Evolutionary conservation across 2,888 invertebrate species (phyloP).

Genomic region (Lasiommata megera): DNA sequence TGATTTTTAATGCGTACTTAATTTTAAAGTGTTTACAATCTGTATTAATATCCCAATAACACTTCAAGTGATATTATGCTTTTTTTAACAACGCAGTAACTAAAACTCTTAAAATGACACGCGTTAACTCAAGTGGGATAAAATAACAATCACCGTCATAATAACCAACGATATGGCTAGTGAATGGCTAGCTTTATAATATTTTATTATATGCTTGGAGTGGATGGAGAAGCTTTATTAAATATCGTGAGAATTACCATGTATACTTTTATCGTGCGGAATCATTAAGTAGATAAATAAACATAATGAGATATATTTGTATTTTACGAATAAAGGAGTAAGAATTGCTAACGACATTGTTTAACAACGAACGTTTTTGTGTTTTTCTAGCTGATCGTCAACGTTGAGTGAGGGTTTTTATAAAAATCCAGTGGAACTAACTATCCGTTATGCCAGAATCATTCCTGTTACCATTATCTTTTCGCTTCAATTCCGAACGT

Average conservation of each 20-base stretch:
- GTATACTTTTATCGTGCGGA: not conserved
- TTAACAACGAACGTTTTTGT: no score
- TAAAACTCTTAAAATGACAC: constrained; percentile 51
- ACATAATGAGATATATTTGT: not conserved
- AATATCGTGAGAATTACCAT: not conserved
- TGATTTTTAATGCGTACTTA: not conserved
- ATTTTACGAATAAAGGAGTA: no score
- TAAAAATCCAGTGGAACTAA: no score
- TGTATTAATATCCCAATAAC: not conserved
- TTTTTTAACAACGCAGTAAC: constrained; percentile 19
- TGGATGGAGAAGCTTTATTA: not conserved
- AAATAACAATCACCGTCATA: constrained; percentile 48
- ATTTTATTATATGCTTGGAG: not conserved
- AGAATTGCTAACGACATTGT: no score
- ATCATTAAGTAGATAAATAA: not conserved
- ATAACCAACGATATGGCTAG: not conserved
- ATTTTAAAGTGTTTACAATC: not conserved
- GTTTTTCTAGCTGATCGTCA: no score
- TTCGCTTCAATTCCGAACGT: no score
- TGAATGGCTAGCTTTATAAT: constrained; percentile 46
- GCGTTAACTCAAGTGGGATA: constrained; percentile 63
- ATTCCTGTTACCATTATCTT: no score
- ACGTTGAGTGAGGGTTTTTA: no score
- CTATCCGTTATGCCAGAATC: no score
- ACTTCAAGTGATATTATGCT: constrained; percentile 1